These are phyloP conservation scores for Halictus rubicundus DNA, from an alignment of 1,140 invertebrate species.

Conservation along the genomic window DNA sequence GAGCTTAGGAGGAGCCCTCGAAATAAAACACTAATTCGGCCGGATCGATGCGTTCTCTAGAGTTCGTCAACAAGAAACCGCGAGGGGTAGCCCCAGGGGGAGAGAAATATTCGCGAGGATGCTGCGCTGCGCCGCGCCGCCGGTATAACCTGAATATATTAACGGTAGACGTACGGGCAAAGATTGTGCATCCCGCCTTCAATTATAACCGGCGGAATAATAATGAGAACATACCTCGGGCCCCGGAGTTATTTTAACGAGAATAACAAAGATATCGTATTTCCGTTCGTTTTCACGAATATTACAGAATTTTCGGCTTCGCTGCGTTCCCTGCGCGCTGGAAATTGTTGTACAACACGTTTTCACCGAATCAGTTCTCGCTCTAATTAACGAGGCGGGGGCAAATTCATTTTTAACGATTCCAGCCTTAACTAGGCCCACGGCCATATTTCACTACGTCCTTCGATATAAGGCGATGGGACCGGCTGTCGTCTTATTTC, in stretches of 20 bases:
- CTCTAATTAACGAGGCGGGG: too few species aligned
- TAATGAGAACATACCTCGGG: conserved; percentile 49
- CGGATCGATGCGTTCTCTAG: conserved; percentile 70
- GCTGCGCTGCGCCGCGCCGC: background rate
- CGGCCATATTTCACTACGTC: too few species aligned
- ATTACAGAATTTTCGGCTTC: background rate
- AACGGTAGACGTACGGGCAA: conserved; percentile 52
- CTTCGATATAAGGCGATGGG: too few species aligned
- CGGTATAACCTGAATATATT: conserved; percentile 63
- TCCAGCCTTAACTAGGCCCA: too few species aligned
- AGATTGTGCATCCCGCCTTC: conserved; percentile 54
- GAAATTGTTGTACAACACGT: too few species aligned
- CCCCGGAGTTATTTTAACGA: conserved; percentile 37
- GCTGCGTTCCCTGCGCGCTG: too few species aligned
- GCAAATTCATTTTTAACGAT: too few species aligned
- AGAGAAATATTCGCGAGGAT: conserved; percentile 14
- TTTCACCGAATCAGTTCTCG: too few species aligned
- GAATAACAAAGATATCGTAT: conserved; percentile 1
- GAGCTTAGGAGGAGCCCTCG: conserved; percentile 68
- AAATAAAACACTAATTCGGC: conserved; percentile 74
- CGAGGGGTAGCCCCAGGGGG: conserved; percentile 33
- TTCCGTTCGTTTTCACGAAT: background rate
- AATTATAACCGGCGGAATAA: conserved; percentile 60
- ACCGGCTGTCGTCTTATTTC: too few species aligned
- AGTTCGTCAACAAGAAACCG: conserved; percentile 59